Conservation (phyloP, 2,113 vertebrate species). For the Tapirus terrestris region DNA sequence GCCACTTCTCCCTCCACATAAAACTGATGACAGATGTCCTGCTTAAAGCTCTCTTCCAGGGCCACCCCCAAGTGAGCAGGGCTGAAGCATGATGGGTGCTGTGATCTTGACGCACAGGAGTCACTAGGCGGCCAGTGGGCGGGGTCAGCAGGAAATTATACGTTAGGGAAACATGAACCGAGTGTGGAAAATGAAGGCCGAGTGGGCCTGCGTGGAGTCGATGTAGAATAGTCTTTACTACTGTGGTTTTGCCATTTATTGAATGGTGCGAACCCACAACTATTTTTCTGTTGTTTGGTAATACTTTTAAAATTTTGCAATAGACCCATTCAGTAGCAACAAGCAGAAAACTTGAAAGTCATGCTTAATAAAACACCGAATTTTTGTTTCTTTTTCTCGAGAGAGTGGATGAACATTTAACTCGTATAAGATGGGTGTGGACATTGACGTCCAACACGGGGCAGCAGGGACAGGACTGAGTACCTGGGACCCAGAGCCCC, state of each 20-base stretch:
- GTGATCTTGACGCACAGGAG: rapidly evolving
- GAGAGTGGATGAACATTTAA: not conserved
- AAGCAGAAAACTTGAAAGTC: not conserved
- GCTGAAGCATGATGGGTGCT: rapidly evolving
- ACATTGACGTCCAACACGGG: rapidly evolving
- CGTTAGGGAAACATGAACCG: rapidly evolving
- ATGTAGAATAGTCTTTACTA: rapidly evolving
- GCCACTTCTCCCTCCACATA: rapidly evolving
- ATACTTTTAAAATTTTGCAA: not conserved
- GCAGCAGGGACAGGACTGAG: rapidly evolving
- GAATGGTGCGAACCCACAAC: not conserved
- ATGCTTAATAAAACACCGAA: rapidly evolving
- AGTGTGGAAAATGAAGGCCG: rapidly evolving
- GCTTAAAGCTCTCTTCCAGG: not conserved
- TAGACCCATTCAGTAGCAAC: not conserved
- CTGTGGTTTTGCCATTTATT: rapidly evolving
- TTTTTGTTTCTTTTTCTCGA: not conserved
- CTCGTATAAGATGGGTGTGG: rapidly evolving
- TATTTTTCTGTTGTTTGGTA: not conserved
- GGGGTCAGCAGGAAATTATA: rapidly evolving
- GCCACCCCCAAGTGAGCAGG: rapidly evolving
- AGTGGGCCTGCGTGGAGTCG: rapidly evolving
- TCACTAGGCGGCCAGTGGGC: rapidly evolving
- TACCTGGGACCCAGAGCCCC: rapidly evolving
- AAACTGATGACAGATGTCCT: rapidly evolving